Evolutionary conservation across 2,888 invertebrate species (phyloP), one percentile per base, ranked within the genome.

Genomic region (Oscheius sp.): DNA sequence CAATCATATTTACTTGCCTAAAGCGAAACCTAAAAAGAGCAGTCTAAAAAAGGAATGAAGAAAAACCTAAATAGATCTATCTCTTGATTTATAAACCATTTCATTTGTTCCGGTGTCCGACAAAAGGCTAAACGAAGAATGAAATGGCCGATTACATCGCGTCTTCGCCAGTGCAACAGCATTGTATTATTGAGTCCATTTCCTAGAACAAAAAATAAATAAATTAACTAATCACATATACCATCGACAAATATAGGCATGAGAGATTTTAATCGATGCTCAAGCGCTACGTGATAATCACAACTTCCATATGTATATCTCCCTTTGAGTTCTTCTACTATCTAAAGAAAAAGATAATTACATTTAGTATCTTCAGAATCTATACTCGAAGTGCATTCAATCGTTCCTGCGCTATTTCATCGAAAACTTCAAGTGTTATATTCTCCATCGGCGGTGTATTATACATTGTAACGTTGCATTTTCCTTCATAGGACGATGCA

Each of bases 51-150:
- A 3, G 8, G 14, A 6, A 6, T 2, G 3, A 1, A 12, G 28
- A 17, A 6, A 17, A 17, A 54, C 85, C 91, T 91, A 84, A 98
- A 95, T 64, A 95, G 89, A 84, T 97, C 96, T 71, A 92, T 87
- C 89, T 98, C 98, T 76, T 93, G 91, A 22, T 90, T 88, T 14
- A 95, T 88, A 86, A 95, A 94, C 96, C 97, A 97, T 69, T 90
- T 90, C 33, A 92, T 89, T 38, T 94, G 88, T 66, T 95, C 94
- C 77, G 93, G 92, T 8, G 75, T 81, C 82, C 92, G 90, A 85
- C 94, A 95, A 87, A 94, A 96, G 0, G 94, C 94, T 67, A 98
- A 87, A 66, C 95, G 90, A 2, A 97, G 89, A 80, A 96, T 93
- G 86, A 92, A 96, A 87, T 98, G 97, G 0, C 96, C 94, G 59